Evolutionary conservation across 2,113 vertebrate genomes (phyloP), one percentile per base, ranked within the genome.

Genomic region (Hypanus sabinus): DNA sequence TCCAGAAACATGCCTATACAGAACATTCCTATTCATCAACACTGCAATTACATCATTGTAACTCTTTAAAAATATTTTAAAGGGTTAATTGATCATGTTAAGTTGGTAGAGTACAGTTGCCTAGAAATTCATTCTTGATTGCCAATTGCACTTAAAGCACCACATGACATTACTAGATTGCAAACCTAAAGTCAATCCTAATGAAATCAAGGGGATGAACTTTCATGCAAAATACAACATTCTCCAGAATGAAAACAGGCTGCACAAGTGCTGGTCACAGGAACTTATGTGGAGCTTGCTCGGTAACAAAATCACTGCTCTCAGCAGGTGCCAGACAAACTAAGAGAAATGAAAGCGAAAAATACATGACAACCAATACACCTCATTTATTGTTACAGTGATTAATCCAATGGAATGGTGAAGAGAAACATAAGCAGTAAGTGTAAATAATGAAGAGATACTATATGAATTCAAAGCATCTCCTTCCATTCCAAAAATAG

Each of bases 391-490:
- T 65, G 18, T 24, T 60, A 76, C 75, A 60, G 46, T 85, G 24
- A 30, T 46, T 55, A 85, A 85, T 27, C 81, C 55, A 24, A 57
- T 55, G 3, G 46, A 57, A 60, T 60, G 10, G 9, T 79, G 18
- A 79, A 57, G 22, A 81, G 38, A 81, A 83, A 46, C 71, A 71
- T 24, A 46, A 11, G 30, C 55, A 65, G 65, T 88, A 88, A 16
- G n/a, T 90, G 30, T 36, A 62, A 88, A 62, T 88, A 90, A n/a
- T 90, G 85, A 33, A 90, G 60, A 90, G 5, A 88, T 88, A 30
- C 27, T 30, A n/a, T 62, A n/a, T n/a, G 30, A 62, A 65, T 65
- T 33, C n/a, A 65, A 68, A 16, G 16, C 1, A 65, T 65, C 30
- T 65, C 33, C 30, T 2, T 90, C 14, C 30, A 65, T n/a, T 88